Conservation (phyloP, 2,113 vertebrate genomes). For the Falcunculus frontatus region DNA sequence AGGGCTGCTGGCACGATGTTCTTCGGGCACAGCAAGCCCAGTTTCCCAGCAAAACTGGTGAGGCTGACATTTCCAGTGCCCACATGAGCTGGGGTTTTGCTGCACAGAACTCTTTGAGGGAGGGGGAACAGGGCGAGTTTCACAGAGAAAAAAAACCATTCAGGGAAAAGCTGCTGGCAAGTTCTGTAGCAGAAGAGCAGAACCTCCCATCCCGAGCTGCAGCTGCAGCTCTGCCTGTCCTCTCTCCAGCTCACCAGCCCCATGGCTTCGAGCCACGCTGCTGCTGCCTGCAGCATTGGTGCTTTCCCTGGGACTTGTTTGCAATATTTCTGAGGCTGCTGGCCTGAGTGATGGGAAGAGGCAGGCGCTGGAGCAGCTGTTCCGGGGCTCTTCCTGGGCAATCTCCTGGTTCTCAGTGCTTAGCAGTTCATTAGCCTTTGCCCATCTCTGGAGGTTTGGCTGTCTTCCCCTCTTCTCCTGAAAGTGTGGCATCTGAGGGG, state of each 20-base stretch:
- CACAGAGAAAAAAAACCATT: rapidly evolving
- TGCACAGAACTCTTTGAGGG: neutral
- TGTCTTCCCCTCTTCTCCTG: neutral
- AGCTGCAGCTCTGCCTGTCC: neutral
- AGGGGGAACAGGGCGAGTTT: neutral
- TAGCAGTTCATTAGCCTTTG: neutral
- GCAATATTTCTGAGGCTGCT: constrained; percentile 1
- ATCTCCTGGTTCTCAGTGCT: neutral
- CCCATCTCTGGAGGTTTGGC: rapidly evolving
- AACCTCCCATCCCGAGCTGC: neutral
- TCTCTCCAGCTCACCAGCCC: neutral
- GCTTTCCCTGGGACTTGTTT: neutral
- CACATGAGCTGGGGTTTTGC: neutral
- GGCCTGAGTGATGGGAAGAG: neutral
- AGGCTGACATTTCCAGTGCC: neutral
- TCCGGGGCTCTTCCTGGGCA: neutral
- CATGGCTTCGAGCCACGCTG: neutral
- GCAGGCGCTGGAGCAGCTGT: neutral
- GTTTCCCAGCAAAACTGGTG: neutral
- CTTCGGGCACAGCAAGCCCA: rapidly evolving
- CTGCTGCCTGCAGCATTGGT: neutral
- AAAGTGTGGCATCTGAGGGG: neutral
- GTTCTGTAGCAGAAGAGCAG: neutral
- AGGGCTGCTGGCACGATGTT: neutral
- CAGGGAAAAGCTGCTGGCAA: neutral